Percentiles rank a stretch among this genome's conserved stretches.
phyloP scores from a whole-genome alignment of 2,797 vertebrate species.

The Acropternis orthonyx region DNA sequence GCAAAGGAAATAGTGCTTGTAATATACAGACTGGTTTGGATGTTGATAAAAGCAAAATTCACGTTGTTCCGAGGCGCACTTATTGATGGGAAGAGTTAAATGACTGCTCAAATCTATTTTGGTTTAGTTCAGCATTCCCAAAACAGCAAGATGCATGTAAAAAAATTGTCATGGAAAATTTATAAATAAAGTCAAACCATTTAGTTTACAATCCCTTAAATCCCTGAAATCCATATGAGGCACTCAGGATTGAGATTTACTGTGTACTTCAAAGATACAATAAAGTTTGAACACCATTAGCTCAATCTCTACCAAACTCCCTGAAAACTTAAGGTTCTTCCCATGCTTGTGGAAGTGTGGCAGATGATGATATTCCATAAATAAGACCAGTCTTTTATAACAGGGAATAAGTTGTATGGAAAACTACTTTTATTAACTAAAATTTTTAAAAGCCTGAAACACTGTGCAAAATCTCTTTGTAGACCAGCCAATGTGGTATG shows the following conservation, averaged over 20 bases:
- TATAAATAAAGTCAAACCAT: not conserved
- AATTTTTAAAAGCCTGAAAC: not conserved
- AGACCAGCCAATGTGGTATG: not conserved
- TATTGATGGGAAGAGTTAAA: not conserved
- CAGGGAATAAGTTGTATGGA: not conserved
- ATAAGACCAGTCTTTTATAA: not conserved
- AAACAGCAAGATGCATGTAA: not conserved
- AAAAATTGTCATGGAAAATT: not conserved
- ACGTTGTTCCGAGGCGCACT: not conserved
- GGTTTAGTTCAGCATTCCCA: not conserved
- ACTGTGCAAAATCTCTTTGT: not conserved
- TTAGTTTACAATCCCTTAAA: not conserved
- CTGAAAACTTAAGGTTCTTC: not conserved
- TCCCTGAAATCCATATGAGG: not conserved
- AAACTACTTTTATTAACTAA: not conserved
- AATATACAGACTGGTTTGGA: not conserved
- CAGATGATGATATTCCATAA: not conserved
- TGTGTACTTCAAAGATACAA: not conserved
- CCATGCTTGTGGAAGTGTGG: not conserved
- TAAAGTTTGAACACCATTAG: not conserved
- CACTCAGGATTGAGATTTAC: not conserved
- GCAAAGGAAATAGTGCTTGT: not conserved
- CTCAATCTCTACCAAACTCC: not conserved
- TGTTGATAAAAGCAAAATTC: not conserved
- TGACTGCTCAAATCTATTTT: not conserved